Base-by-base conservation (phyloP, 1,140 invertebrate genomes). In the Drosophila biarmipes region DNA sequence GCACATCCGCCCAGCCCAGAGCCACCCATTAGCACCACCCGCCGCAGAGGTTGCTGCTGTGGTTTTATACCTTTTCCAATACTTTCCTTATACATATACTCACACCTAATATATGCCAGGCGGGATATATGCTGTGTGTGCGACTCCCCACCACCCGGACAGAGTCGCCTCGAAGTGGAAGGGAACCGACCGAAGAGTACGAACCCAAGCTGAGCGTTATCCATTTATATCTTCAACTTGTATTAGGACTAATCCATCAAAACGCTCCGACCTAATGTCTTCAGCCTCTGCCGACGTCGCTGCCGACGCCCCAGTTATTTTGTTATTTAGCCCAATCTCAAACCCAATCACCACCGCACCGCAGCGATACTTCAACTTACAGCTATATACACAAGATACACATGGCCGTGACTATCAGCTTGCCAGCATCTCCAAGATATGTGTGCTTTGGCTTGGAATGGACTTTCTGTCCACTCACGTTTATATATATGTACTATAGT, bases 161-260 rank as follows among this genome's bases (percentile, higher is more conserved):
- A 46, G 31, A 64, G 74, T 66, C 45, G 55, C 49, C 58, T 61
- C 62, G 43, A 51, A 75, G 40, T 57, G 48, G 34, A 40, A 51
- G 40, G 37, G 40, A 52, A 75, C 72, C 72, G 67, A 62, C 64
- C 63, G 46, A 64, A 73, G 66, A 49, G 59, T 45, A 56, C 54
- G 49, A 76, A 67, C 54, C 62, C 61, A 67, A 74, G 62, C 71
- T 51, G 57, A 76, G 84, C 66, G 45, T 76, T 89, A 86, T 68
- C 78, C 82, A 87, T 87, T 78, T 87, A 57, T 71, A 63, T 56
- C 62, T 56, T 54, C 21, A 42, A 54, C 62, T 77, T 51, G 55
- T 79, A 87, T 86, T 79, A 86, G 82, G 81, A 82, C 82, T 87
- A 86, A 86, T 86, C 82, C 82, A 86, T 86, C 82, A 86, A 87